Base-by-base conservation (phyloP, 2,113 vertebrate species). In the Nansenia antarctica region DNA sequence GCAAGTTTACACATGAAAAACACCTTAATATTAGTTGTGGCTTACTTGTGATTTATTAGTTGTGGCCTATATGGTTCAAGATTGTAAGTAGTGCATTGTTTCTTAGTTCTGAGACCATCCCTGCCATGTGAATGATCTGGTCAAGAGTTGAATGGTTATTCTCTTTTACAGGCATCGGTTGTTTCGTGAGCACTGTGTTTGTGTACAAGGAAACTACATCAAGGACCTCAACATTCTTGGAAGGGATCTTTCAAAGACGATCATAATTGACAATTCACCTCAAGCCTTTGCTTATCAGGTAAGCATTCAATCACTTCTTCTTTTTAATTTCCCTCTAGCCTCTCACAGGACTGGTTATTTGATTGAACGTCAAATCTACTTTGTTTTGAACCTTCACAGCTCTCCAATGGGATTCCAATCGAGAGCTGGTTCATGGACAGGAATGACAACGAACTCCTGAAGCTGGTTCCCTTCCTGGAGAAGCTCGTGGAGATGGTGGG, bases 381-480 rank as follows among this genome's bases (percentile, higher is more conserved):
- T 75, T 42, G 59, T 27, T 58, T 58, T 6, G n/a, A n/a, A 9
- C 7, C 7, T 18, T 8, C 14, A 32, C 74, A 98, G 96, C 93
- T 99, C 89, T 99, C 97, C 80, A 99, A 99, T 88, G 98, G 98
- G 76, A 99, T 99, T 90, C 98, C 98, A 83, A 99, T 99, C 91
- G 98, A 99, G 90, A 99, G 98, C 89, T 99, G 98, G 98, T 99
- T 99, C 90, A 97, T 99, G 96, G 98, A 99, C 90, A 98, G 94
- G 93, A 98, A 98, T 83, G 98, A 99, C 93, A 98, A 94, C 62
- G 97, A 99, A 90, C 95, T 99, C 69, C 92, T 99, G 87, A 99
- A 99, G 90, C 88, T 99, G 91, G 98, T 99, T 83, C 97, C 98
- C 70, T 99, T 99, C 91, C 91, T 99, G 93, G 97, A 99, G 93